Conservation (phyloP, 2,888 invertebrate species). For the Lycophotia porphyrea region DNA sequence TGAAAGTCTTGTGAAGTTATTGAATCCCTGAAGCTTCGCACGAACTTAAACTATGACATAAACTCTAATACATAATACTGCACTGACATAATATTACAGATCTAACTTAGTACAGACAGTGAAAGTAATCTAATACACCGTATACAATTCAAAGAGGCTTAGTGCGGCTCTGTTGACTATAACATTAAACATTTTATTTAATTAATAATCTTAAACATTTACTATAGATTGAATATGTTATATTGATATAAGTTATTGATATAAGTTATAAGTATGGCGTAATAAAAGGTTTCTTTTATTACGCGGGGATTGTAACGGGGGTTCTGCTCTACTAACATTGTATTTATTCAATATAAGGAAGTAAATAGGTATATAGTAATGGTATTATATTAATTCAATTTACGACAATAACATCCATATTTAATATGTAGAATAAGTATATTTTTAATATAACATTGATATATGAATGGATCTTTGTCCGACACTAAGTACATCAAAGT, state of each 20-base stretch:
- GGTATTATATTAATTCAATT: constrained; percentile 56
- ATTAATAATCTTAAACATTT: constrained; percentile 55
- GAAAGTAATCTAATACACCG: constrained; percentile 34
- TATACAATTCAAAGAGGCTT: constrained; percentile 38
- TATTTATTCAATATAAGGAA: constrained; percentile 42
- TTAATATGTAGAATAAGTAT: constrained; percentile 55
- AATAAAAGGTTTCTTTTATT: constrained; percentile 27
- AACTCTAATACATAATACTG: constrained; percentile 36
- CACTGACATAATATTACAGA: constrained; percentile 19
- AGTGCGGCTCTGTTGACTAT: constrained; percentile 46
- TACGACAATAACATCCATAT: constrained; percentile 62
- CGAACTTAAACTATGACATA: constrained; percentile 13
- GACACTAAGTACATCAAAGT: constrained; percentile 58
- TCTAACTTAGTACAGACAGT: constrained; percentile 23
- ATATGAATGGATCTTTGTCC: constrained; percentile 60
- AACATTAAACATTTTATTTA: constrained; percentile 59
- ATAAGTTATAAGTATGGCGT: constrained; percentile 23
- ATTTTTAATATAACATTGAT: constrained; percentile 56
- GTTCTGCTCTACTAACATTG: constrained; percentile 59
- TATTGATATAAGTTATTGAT: constrained; percentile 32
- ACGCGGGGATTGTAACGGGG: constrained; percentile 32
- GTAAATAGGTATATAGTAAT: constrained; percentile 25
- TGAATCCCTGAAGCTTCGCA: constrained; percentile 26
- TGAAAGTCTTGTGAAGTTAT: not conserved
- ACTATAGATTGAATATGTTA: constrained; percentile 50